A percentile compares a stretch with the other conserved stretches of the same genome.
Evolutionary conservation across 2,888 invertebrate genomes (phyloP).

Genomic region (Stenurella melanura): DNA sequence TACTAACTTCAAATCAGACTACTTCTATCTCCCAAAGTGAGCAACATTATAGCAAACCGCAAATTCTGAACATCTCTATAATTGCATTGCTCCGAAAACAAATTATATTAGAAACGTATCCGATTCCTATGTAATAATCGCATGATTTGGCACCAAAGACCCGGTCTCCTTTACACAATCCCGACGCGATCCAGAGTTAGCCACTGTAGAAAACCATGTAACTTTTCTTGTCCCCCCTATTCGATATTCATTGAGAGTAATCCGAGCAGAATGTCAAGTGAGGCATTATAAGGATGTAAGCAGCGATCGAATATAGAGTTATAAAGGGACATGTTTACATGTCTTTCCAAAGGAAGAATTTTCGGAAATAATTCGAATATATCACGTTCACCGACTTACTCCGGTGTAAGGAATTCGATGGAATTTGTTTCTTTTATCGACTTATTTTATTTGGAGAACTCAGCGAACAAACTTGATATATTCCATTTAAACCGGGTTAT

Average conservation of each 20-base stretch:
- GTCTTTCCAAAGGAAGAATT: slow-evolving; percentile 53
- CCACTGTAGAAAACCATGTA: slow-evolving; percentile 15
- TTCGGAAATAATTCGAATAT: slow-evolving; percentile 59
- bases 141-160: background rate
- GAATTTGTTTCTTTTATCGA: slow-evolving; percentile 46
- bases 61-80: background rate
- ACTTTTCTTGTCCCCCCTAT: slow-evolving; percentile 16
- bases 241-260: slow-evolving; percentile 43
- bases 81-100: background rate
- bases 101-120: background rate
- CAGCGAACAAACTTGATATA: slow-evolving; percentile 41
- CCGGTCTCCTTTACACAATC: background rate
- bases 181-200: background rate
- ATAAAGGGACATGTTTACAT: slow-evolving; percentile 59
- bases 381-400: slow-evolving; percentile 52
- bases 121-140: background rate
- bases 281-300: slow-evolving; percentile 57
- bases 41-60: no score
- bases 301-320: slow-evolving; percentile 53
- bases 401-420: slow-evolving; percentile 39
- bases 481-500: slow-evolving; percentile 41
- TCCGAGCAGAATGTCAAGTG: slow-evolving; percentile 56
- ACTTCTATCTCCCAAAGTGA: no score
- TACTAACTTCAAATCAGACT: no score
- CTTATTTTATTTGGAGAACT: slow-evolving; percentile 40